A percentile compares a stretch with the other conserved stretches of the same genome.
Conservation (phyloP, 1,140 invertebrate genomes). For the Leguminivora glycinivorella region DNA sequence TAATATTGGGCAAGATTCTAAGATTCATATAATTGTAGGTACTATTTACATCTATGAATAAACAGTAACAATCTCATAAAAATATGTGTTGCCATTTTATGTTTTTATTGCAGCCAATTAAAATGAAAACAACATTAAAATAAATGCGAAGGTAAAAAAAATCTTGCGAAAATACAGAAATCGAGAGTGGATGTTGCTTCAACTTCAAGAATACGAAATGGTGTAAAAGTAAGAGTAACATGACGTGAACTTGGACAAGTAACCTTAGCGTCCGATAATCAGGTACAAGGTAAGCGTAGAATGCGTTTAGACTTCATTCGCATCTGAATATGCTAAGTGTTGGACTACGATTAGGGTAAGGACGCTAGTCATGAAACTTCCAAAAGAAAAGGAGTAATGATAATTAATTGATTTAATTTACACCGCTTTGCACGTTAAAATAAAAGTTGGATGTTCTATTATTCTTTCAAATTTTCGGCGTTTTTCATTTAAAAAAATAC, state of each 20-base stretch:
- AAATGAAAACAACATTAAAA: background rate
- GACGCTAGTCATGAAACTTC: no score
- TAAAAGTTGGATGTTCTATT: no score
- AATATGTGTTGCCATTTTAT: background rate
- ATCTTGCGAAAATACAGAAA: background rate
- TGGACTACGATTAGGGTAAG: no score
- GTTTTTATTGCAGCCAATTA: background rate
- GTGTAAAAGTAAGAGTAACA: slow-evolving; percentile 6
- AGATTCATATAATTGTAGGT: no score
- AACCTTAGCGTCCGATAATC: slow-evolving; percentile 43
- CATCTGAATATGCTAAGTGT: background rate
- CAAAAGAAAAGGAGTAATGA: no score
- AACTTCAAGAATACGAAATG: background rate
- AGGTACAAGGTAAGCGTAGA: slow-evolving; percentile 41
- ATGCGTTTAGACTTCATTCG: slow-evolving; percentile 30
- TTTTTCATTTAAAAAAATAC: no score
- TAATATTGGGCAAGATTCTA: no score
- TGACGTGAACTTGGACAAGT: slow-evolving; percentile 32
- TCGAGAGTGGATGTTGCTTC: background rate
- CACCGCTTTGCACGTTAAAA: no score
- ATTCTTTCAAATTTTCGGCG: no score
- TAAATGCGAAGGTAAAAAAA: background rate
- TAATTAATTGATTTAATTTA: no score
- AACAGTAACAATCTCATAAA: slow-evolving; percentile 10
- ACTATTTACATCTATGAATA: no score